Evolutionary conservation across 2,113 vertebrate species (phyloP).

Genomic region (Lophochroa leadbeateri): DNA sequence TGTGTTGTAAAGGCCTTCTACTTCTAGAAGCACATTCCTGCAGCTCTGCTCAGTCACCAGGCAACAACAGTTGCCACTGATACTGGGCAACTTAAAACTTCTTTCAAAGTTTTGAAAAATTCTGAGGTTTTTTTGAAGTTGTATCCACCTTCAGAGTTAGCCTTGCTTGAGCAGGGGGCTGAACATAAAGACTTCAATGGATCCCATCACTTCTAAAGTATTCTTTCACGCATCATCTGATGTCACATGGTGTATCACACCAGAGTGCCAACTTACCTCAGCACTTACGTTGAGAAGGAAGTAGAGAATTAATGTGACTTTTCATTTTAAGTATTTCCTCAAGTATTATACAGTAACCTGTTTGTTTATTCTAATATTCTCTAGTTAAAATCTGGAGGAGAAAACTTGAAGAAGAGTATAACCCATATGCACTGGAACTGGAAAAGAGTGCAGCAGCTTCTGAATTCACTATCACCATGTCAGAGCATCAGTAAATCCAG

Average conservation of each 20-base stretch:
- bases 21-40: neutral
- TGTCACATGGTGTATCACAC: accelerated
- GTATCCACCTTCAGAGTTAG: neutral
- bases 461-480: neutral
- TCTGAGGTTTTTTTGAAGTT: neutral
- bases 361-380: neutral
- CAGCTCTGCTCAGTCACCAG: neutral
- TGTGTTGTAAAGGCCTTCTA: neutral
- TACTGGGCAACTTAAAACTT: neutral
- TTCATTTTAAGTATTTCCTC: neutral
- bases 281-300: neutral
- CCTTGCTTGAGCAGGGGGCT: neutral
- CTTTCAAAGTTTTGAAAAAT: neutral
- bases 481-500: slow-evolving; percentile 29
- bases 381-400: slow-evolving; percentile 80
- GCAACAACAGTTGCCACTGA: neutral
- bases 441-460: slow-evolving; percentile 49
- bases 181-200: neutral
- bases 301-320: neutral
- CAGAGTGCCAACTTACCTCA: neutral
- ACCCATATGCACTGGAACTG: slow-evolving; percentile 65
- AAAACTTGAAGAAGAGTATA: slow-evolving; percentile 76
- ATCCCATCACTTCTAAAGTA: neutral
- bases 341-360: neutral
- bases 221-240: neutral